These are phyloP conservation scores for Rhagonycha lutea DNA, from an alignment of 2,888 invertebrate species.

Conservation along the genomic window DNA sequence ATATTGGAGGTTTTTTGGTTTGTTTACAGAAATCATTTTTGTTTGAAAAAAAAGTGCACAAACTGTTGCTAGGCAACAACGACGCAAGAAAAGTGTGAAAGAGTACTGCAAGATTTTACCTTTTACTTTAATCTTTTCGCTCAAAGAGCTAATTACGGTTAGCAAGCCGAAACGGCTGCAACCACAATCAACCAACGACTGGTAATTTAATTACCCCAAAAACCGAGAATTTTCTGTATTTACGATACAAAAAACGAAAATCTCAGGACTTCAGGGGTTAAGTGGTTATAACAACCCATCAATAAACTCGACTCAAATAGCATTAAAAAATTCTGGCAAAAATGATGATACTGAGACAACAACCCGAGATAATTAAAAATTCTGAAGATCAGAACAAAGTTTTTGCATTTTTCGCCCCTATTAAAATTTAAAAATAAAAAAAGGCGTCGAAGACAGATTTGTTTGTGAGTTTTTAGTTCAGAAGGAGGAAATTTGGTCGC, in stretches of 20 bases:
- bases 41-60: not conserved
- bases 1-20: not conserved
- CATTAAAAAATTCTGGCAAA: not conserved
- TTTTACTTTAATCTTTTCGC: constrained; percentile 10
- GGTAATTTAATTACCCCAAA: not conserved
- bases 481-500: not conserved
- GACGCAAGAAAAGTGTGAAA: constrained; percentile 9
- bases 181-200: not conserved
- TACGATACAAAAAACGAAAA: not conserved
- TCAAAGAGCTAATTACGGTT: not conserved
- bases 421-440: not conserved
- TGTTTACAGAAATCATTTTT: not conserved
- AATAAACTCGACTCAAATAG: not conserved
- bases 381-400: not conserved
- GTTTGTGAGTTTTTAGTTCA: not conserved
- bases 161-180: not conserved
- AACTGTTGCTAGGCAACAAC: not conserved
- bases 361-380: not conserved
- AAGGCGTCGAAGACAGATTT: not conserved
- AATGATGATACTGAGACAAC: not conserved
- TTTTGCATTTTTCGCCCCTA: not conserved
- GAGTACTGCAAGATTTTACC: constrained; percentile 38
- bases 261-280: not conserved
- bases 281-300: not conserved
- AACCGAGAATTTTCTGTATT: not conserved